phyloP scores from a whole-genome alignment of 2,888 invertebrate species.

The Acheta domesticus region DNA sequence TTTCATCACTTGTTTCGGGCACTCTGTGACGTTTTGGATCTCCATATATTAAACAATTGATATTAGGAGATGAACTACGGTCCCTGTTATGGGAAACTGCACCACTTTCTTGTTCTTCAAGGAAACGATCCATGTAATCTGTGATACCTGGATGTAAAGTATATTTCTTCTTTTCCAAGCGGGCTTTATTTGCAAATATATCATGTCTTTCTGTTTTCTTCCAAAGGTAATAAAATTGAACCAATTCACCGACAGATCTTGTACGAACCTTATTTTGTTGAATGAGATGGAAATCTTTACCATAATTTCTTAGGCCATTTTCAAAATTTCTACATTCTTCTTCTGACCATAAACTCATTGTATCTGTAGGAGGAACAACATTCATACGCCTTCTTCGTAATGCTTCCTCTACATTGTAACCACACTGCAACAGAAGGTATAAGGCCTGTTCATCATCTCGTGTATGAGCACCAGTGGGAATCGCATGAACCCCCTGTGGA shows the following conservation, averaged over 20 bases:
- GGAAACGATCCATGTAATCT: slow-evolving; percentile 89
- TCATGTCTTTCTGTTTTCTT: slow-evolving; percentile 98
- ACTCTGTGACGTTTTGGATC: slow-evolving; percentile 47
- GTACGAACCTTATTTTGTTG: slow-evolving; percentile 90
- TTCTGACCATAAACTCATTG: slow-evolving; percentile 90
- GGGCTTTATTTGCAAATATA: slow-evolving; percentile 77
- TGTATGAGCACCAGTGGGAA: slow-evolving; percentile 72
- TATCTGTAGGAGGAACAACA: slow-evolving; percentile 63
- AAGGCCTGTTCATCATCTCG: slow-evolving; percentile 88
- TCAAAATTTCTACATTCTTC: slow-evolving; percentile 97
- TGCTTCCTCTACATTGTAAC: slow-evolving; percentile 92
- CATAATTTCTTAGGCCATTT: slow-evolving; percentile 86
- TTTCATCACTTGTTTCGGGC: slow-evolving; percentile 28
- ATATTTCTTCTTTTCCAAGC: slow-evolving; percentile 89
- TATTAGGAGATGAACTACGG: slow-evolving; percentile 69
- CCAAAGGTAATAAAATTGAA: slow-evolving; percentile 87
- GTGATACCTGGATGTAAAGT: slow-evolving; percentile 87
- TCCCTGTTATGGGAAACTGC: slow-evolving; percentile 53
- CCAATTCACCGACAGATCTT: slow-evolving; percentile 91
- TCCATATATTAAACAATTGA: slow-evolving; percentile 52
- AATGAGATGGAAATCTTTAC: slow-evolving; percentile 94
- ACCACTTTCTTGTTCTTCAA: slow-evolving; percentile 74
- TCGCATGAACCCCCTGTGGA: slow-evolving; percentile 51
- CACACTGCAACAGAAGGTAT: slow-evolving; percentile 86
- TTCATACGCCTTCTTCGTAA: slow-evolving; percentile 73